Conservation (phyloP, 1,140 invertebrate species). For the Drosophila pandora region DNA sequence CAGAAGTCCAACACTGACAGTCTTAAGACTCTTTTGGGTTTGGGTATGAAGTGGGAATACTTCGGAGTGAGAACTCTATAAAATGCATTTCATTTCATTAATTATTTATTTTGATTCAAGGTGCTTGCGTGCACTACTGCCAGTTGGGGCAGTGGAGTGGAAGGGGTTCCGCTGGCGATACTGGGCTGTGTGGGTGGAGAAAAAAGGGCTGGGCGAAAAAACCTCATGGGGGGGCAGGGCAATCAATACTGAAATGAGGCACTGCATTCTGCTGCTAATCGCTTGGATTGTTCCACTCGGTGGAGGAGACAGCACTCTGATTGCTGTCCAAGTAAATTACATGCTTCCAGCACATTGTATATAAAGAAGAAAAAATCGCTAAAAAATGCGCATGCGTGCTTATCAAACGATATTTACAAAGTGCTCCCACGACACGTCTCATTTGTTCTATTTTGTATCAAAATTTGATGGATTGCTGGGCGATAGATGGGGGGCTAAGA, state of each 20-base stretch:
- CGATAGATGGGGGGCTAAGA: background rate
- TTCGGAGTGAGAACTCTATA: too few relatives aligned
- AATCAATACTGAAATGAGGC: background rate
- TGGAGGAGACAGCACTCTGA: background rate
- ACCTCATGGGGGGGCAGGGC: background rate
- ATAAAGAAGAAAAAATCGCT: background rate
- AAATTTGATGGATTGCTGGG: background rate
- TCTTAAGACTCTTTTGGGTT: too few relatives aligned
- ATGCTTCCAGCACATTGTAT: background rate
- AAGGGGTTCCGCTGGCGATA: background rate
- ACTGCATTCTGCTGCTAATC: conserved; percentile 1
- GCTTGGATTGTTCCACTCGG: background rate
- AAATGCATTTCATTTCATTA: background rate
- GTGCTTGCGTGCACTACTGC: background rate
- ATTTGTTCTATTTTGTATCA: background rate
- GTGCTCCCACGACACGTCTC: conserved; percentile 17
- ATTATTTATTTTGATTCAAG: background rate
- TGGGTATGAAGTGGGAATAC: too few relatives aligned
- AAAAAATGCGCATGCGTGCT: conserved; percentile 36
- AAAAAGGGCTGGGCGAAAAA: background rate
- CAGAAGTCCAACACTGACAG: too few relatives aligned
- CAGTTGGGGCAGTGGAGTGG: background rate
- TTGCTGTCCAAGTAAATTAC: conserved; percentile 1
- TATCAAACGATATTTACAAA: conserved; percentile 40
- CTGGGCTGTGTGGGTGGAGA: background rate